These are phyloP conservation scores for Felis catus DNA, from an alignment of 2,113 vertebrate species.

Conservation along the genomic window F.catus_Fca126_mat1.0 CM031419.1:49122001-49122500, in stretches of 20 bases:
- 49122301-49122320: background rate
- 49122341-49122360: background rate
- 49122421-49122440: background rate
- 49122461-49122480: background rate
- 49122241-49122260: background rate
- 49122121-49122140: background rate
- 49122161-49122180: background rate
- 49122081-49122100: background rate
- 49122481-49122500: background rate
- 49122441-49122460: background rate
- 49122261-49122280: background rate
- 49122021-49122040: background rate
- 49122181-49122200: conserved; percentile 29
- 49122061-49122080: background rate
- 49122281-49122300: background rate
- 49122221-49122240: background rate
- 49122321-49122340: background rate
- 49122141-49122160: background rate
- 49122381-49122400: background rate
- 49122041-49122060: background rate
- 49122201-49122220: background rate
- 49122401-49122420: background rate
- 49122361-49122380: background rate
- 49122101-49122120: background rate
- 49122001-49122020: background rate